These are phyloP conservation scores for Hippoglossus hippoglossus DNA, from an alignment of 2,797 vertebrate genomes.

Conservation along the genomic window DNA sequence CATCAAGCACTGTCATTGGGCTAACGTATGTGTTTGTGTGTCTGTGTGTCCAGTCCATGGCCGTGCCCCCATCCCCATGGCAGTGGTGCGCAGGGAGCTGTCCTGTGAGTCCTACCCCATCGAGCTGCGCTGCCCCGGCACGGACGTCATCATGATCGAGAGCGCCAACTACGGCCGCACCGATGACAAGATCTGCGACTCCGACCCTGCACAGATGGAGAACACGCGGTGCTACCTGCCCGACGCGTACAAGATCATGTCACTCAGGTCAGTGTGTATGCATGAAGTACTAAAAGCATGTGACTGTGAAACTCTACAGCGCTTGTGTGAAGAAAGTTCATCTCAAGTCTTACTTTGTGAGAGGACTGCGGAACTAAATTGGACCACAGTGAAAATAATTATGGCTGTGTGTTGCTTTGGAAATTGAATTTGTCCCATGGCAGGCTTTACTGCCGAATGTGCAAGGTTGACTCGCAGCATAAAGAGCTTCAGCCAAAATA, in stretches of 20 bases:
- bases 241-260: conserved; percentile 99
- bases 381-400: conserved; percentile 15
- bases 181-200: conserved; percentile 99
- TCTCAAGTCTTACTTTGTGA: background rate
- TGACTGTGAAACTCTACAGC: conserved; percentile 9
- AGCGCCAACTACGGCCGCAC: conserved; percentile 99
- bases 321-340: background rate
- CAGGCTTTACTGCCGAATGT: conserved; percentile 14
- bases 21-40: conserved; percentile 18
- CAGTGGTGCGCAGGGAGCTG: conserved; percentile 96
- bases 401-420: conserved; percentile 28
- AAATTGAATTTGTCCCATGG: conserved; percentile 22
- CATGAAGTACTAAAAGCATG: background rate
- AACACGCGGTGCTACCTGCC: conserved; percentile 99
- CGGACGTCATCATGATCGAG: conserved; percentile 99
- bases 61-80: conserved; percentile 97
- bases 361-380: conserved; percentile 3
- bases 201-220: conserved; percentile 99
- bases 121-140: conserved; percentile 97
- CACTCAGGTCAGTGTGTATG: conserved; percentile 88
- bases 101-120: conserved; percentile 99
- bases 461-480: conserved; percentile 15
- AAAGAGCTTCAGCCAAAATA: conserved; percentile 9
- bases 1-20: background rate
- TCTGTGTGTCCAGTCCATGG: conserved; percentile 86